Evolutionary conservation across 2,888 invertebrate species (phyloP).

Genomic region (Hemaris fuciformis): DNA sequence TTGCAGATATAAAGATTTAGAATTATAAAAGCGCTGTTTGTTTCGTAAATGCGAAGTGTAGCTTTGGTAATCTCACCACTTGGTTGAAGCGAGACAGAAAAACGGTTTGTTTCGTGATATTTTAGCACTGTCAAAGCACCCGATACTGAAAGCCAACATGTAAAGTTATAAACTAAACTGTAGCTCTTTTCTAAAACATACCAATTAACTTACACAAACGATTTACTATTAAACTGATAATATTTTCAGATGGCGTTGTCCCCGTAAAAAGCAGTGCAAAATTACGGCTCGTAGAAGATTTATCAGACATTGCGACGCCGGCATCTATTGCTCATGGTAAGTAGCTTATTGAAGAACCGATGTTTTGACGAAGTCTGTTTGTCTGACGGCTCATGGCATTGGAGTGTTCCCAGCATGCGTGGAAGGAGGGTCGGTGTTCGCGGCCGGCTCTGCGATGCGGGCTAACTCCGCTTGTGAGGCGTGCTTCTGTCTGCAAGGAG

Average conservation of each 20-base stretch:
- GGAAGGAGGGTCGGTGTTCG: slow-evolving; percentile 86
- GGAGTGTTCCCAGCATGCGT: slow-evolving; percentile 83
- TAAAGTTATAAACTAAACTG: too few relatives aligned
- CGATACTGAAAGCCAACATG: too few relatives aligned
- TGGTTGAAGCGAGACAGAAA: too few relatives aligned
- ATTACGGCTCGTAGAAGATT: slow-evolving; percentile 44
- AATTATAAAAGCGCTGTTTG: neutral
- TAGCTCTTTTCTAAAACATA: too few relatives aligned
- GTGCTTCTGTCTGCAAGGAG: slow-evolving; percentile 90
- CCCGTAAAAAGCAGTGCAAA: slow-evolving; percentile 49
- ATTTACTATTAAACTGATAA: neutral
- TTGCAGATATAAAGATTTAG: neutral
- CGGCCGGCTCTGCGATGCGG: slow-evolving; percentile 91
- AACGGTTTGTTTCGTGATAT: too few relatives aligned
- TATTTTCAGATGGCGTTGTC: slow-evolving; percentile 52
- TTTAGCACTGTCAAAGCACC: too few relatives aligned
- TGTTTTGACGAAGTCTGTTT: neutral
- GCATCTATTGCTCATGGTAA: slow-evolving; percentile 49
- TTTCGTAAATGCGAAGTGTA: too few relatives aligned
- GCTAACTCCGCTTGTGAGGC: slow-evolving; percentile 90
- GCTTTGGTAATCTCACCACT: too few relatives aligned
- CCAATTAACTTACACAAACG: too few relatives aligned
- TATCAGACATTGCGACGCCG: slow-evolving; percentile 33
- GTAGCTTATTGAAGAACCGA: slow-evolving; percentile 14
- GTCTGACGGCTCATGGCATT: slow-evolving; percentile 14